Evolutionary conservation across 2,888 invertebrate species (phyloP), one percentile per base, ranked within the genome.

Genomic region (Hydraecia micacea): DNA sequence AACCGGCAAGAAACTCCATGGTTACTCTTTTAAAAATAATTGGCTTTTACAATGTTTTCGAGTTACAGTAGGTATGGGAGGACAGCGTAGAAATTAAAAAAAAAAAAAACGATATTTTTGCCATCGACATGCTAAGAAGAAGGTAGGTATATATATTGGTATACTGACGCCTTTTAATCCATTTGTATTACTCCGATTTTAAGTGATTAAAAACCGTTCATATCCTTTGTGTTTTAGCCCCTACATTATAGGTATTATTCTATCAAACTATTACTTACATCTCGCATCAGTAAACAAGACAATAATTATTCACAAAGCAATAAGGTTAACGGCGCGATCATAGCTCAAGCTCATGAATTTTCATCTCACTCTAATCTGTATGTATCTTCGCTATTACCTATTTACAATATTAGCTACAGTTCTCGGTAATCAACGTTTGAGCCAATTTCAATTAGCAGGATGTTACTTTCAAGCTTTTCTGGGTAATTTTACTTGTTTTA

Each of bases 311-410:
- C 84, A 81, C 81, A 74, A 70, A 80, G 80, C 77, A 79, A 83
- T 85, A 80, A 83, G 70, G 63, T 77, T 86, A 89, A 87, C 84
- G 78, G 66, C 67, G 83, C 86, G 83, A 83, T 87, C 86, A 87
- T 87, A 85, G 81, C 85, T 80, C 84, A 81, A 86, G 85, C 88
- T 89, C 90, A 90, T 91, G 90, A 90, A 91, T 91, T 89, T 88
- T 89, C 86, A 90, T 85, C 73, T 68, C 62, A 18, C 46, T 67
- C 73, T 87, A 86, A 84, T 87, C 80, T 84, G 75, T 73, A 78
- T 75, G 81, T 79, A 83, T 83, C 76, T 85, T 67, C 70, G 58
- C 13, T 67, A 81, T 84, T 81, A 84, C 55, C 73, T 75, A 75
- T 79, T 82, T 72, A 75, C 67, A 67, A 75, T 79, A 85, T 85